These are phyloP conservation scores for Narcine bancroftii DNA, from an alignment of 2,113 vertebrate genomes.

Conservation along the genomic window DNA sequence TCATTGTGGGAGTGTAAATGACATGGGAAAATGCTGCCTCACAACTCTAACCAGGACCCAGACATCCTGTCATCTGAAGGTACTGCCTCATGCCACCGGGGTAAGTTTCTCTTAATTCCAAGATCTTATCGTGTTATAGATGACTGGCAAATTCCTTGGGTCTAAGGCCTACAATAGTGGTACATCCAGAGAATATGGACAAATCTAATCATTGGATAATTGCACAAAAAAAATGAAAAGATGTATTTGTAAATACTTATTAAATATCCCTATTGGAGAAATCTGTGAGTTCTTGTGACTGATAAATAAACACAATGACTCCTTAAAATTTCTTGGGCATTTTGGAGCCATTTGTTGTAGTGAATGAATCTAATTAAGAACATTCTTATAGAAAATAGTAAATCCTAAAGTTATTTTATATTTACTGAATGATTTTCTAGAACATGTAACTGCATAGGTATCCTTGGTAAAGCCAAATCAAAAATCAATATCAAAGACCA, in stretches of 20 bases:
- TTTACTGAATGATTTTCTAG: neutral
- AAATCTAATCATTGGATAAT: neutral
- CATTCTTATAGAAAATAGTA: neutral
- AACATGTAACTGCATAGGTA: neutral
- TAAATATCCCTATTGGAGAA: neutral
- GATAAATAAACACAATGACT: neutral
- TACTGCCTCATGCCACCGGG: neutral
- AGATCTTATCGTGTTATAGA: too few species aligned
- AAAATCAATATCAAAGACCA: neutral
- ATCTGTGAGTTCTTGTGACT: neutral
- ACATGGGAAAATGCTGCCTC: too few species aligned
- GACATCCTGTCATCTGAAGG: neutral
- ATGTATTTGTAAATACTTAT: neutral
- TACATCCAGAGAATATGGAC: neutral
- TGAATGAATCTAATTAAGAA: neutral
- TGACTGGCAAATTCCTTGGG: neutral
- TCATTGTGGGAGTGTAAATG: too few species aligned
- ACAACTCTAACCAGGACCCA: too few species aligned
- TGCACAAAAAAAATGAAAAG: neutral
- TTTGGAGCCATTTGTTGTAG: neutral
- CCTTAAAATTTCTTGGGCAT: neutral
- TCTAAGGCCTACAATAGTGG: neutral
- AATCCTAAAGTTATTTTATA: neutral
- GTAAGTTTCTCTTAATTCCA: neutral
- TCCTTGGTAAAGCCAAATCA: neutral